phyloP scores from a whole-genome alignment of 2,797 vertebrate species.

The Echeneis naucrates region DNA sequence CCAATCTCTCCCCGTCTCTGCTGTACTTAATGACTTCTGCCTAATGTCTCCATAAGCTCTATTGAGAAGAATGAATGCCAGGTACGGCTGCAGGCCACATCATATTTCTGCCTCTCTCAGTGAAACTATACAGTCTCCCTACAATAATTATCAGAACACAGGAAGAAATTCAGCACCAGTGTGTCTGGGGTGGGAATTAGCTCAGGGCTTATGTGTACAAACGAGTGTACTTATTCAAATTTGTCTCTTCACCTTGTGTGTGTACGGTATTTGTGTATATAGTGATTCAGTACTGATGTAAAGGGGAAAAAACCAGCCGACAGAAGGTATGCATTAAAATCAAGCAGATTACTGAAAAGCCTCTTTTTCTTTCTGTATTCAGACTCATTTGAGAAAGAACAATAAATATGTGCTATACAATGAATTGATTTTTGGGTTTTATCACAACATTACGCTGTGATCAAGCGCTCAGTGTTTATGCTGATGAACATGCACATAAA shows the following conservation, averaged over 20 bases:
- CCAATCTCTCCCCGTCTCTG: conserved; percentile 64
- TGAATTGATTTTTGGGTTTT: conserved; percentile 58
- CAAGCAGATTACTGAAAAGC: conserved; percentile 37
- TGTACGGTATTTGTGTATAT: conserved; percentile 30
- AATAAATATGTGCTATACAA: conserved; percentile 51
- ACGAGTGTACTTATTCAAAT: conserved; percentile 47
- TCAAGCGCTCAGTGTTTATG: conserved; percentile 32
- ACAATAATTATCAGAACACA: conserved; percentile 64
- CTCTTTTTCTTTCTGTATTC: conserved; percentile 42
- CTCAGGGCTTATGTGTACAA: conserved; percentile 42
- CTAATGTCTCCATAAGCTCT: conserved; percentile 77
- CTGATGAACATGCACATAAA: conserved; percentile 32
- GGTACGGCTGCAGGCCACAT: conserved; percentile 69
- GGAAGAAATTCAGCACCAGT: conserved; percentile 29
- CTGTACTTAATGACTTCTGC: conserved; percentile 76
- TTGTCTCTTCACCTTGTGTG: conserved; percentile 13
- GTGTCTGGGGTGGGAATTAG: conserved; percentile 29
- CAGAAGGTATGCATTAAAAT: conserved; percentile 49
- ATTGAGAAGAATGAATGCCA: conserved; percentile 72
- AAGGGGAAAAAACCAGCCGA: conserved; percentile 39
- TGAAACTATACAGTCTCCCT: conserved; percentile 52
- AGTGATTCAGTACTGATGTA: conserved; percentile 36
- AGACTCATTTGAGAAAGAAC: conserved; percentile 10
- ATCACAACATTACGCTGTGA: conserved; percentile 34
- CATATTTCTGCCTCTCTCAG: conserved; percentile 53